Base-by-base conservation (phyloP, 2,113 vertebrate species). In the Saguinus imperator region DNA sequence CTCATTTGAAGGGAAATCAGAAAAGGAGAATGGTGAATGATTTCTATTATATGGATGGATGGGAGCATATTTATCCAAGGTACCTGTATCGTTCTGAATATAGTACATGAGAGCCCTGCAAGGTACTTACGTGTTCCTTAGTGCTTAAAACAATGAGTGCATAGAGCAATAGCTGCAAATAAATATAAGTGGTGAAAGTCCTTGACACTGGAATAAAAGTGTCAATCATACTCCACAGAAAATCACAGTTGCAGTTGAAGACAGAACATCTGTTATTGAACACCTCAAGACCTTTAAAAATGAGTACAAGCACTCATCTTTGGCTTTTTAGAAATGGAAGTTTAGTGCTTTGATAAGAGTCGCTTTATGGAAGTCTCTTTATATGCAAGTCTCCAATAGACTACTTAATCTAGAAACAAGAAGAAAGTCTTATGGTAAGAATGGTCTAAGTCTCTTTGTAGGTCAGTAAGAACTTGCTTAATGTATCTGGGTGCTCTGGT, bases 251-350 rank as follows among this genome's bases (percentile, higher is more conserved):
- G 17, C 45, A 77, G 3, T 7, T 85, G 52, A 94, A 89, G 37
- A 85, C 45, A 79, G 13, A 83, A 13, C 43, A 58, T 40, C 57
- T 93, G 16, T 58, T 17, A 87, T 58, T 21, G 88, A 81, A 87
- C 2, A 91, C 11, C 48, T 79, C 21, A 37, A 1, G 5, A 45
- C 25, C 27, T 81, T 66, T 17, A 25, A 93, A 89, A 55, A 66
- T 11, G 16, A 40, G 75, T 5, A 43, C 10, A 64, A 79, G 23
- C 9, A 16, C 2, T 43, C 35, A 48, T 14, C 20, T 80, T n/a
- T 58, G 29, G 23, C 13, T 79, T 96, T 77, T 94, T 58, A 82
- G 48, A 52, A 92, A 95, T 95, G 58, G 10, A 88, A 73, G 25
- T 17, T 45, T 23, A 92, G 45, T 14, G 1, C 13, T 87, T 80